Base-by-base conservation (phyloP, 2,888 invertebrate genomes). In the Oxycera nigricornis region DNA sequence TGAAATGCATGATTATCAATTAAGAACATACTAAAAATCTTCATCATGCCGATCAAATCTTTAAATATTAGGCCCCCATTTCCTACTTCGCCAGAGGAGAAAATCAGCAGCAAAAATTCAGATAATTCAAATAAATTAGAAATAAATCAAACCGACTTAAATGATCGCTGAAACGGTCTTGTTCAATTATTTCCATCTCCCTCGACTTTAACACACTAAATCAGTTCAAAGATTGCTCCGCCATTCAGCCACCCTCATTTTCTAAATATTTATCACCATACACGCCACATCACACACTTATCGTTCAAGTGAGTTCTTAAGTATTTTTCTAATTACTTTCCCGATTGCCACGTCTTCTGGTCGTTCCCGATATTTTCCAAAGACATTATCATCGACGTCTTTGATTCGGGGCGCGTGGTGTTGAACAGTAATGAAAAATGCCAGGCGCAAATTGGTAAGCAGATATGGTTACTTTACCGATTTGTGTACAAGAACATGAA, bases 401-500 rank as follows among this genome's bases (percentile, higher is more conserved):
- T 55, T 55, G 55, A 55, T 55, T 55, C 24, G 4, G 2, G 55
- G 65, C 11, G 41, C 39, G 24, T 11, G 39, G 9, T 39, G 35
- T 35, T 9, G 9, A 17, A 61, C 17, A n/a, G 11, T 1, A 9
- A 22, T 41, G 65, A 41, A 65, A 39, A 22, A 65, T 7, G 3
- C 39, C 65, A 65, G 41, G 65, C 41, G 41, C 35, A 65, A 65
- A 65, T 65, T 65, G 65, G 65, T 39, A 65, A 65, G 65, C 1
- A 65, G 65, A 65, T 65, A 65, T 65, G 65, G 65, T 65, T 65
- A 39, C 30, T 65, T 65, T 41, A 65, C n/a, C 39, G 65, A 41
- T 55, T 55, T 55, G 14, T 55, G 55, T 9, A 46, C 22, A 24
- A 24, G 14, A 46, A 35, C 65, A 39, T 39, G 65, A 65, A 39